phyloP scores from a whole-genome alignment of 2,797 vertebrate species.

The Acomys russatus region DNA sequence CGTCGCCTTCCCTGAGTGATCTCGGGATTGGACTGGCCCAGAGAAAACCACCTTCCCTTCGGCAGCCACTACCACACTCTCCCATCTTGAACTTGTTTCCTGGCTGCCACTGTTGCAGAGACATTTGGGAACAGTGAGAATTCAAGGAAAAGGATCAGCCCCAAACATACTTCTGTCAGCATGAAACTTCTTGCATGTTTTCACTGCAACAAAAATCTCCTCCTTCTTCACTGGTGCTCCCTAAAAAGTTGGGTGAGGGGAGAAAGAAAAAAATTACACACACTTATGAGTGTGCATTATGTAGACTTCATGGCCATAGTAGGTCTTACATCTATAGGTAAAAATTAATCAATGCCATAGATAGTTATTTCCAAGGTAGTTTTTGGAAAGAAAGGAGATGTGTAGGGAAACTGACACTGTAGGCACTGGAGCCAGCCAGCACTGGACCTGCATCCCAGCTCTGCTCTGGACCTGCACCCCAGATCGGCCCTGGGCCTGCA shows the following conservation, averaged over 20 bases:
- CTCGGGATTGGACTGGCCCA: neutral
- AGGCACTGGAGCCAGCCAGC: neutral
- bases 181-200: conserved; percentile 98
- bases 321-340: neutral
- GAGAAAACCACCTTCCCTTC: neutral
- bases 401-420: neutral
- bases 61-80: neutral
- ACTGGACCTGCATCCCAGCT: neutral
- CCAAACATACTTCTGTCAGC: conserved; percentile 94
- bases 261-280: neutral
- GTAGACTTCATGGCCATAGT: neutral
- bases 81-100: neutral
- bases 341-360: neutral
- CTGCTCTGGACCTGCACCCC: neutral
- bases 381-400: neutral
- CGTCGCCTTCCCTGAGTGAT: conserved; percentile 39
- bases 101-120: conserved; percentile 15
- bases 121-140: conserved; percentile 33
- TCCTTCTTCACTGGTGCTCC: conserved; percentile 93
- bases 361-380: neutral
- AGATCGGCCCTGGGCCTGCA: neutral
- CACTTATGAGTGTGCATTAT: conserved; percentile 26
- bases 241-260: conserved; percentile 85
- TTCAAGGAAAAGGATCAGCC: conserved; percentile 59
- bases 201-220: conserved; percentile 97